A percentile compares a stretch with the other conserved stretches of the same genome.
Evolutionary conservation across 2,113 vertebrate genomes (phyloP).

Genomic region (Macquaria ambigua): DNA sequence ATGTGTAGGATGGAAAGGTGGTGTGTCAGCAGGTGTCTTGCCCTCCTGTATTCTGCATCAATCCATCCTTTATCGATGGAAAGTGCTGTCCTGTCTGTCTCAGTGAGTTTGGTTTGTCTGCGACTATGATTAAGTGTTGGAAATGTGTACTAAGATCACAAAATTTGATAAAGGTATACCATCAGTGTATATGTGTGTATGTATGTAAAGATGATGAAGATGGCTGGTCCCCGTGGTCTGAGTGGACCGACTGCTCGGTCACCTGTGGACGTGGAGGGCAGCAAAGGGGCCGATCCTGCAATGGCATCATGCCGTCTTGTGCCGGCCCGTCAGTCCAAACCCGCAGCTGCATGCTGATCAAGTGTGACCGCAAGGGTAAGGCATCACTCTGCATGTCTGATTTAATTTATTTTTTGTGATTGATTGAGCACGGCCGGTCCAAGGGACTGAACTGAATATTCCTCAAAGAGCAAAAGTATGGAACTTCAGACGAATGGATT

Average conservation of each 20-base stretch:
- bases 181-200: slow-evolving; percentile 16
- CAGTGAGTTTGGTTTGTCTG: slow-evolving; percentile 84
- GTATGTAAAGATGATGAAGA: slow-evolving; percentile 84
- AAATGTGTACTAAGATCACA: not conserved
- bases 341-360: slow-evolving; percentile 90
- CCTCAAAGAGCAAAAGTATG: slow-evolving; percentile 25
- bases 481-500: slow-evolving; percentile 37
- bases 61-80: slow-evolving; percentile 89
- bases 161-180: not conserved
- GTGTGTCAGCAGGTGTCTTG: slow-evolving; percentile 93
- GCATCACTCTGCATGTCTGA: slow-evolving; percentile 22
- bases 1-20: slow-evolving; percentile 89
- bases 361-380: slow-evolving; percentile 93
- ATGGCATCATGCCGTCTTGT: slow-evolving; percentile 90
- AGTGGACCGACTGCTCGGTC: slow-evolving; percentile 95
- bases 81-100: slow-evolving; percentile 94
- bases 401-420: slow-evolving; percentile 22
- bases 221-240: slow-evolving; percentile 97
- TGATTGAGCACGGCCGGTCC: not conserved
- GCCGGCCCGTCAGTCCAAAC: slow-evolving; percentile 94
- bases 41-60: slow-evolving; percentile 89
- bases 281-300: slow-evolving; percentile 94
- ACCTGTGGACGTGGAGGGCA: slow-evolving; percentile 95
- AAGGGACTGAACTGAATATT: slow-evolving; percentile 5
- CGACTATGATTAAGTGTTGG: not conserved